Percentiles rank a stretch among this genome's conserved stretches.
phyloP scores from a whole-genome alignment of 1,140 invertebrate genomes.

The Charaxes varanes region DNA sequence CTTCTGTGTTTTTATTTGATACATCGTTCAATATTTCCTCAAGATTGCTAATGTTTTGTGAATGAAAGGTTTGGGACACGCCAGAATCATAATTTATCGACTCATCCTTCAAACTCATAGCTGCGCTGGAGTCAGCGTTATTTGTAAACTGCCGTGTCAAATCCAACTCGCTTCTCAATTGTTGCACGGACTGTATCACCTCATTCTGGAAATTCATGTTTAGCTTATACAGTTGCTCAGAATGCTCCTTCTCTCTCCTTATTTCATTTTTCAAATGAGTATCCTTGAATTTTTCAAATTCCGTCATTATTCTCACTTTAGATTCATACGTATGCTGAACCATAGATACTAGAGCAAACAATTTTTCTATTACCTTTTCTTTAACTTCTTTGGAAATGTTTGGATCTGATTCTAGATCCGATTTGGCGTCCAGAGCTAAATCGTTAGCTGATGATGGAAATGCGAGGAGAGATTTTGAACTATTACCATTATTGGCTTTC shows the following conservation, averaged over 20 bases:
- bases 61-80: conserved; percentile 5
- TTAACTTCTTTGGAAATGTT: conserved; percentile 61
- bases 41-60: conserved; percentile 6
- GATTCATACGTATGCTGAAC: conserved; percentile 64
- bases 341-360: conserved; percentile 60
- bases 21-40: conserved; percentile 1
- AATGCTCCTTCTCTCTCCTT: conserved; percentile 58
- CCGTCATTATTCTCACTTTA: conserved; percentile 60
- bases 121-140: conserved; percentile 30
- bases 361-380: conserved; percentile 62
- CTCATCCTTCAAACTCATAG: conserved; percentile 30
- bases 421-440: conserved; percentile 60
- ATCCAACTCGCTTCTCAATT: conserved; percentile 58
- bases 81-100: conserved; percentile 19
- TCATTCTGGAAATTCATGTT: conserved; percentile 68
- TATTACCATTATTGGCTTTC: conserved; percentile 36
- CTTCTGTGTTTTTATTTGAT: not conserved
- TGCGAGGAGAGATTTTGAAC: conserved; percentile 47
- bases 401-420: conserved; percentile 60
- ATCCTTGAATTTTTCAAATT: conserved; percentile 64
- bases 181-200: conserved; percentile 57
- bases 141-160: conserved; percentile 39
- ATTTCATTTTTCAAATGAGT: conserved; percentile 53
- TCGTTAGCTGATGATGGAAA: conserved; percentile 67
- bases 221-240: conserved; percentile 61